A percentile compares a stretch with the other conserved stretches of the same genome.
phyloP scores from a whole-genome alignment of 1,140 invertebrate species.

The Mya arenaria region DNA sequence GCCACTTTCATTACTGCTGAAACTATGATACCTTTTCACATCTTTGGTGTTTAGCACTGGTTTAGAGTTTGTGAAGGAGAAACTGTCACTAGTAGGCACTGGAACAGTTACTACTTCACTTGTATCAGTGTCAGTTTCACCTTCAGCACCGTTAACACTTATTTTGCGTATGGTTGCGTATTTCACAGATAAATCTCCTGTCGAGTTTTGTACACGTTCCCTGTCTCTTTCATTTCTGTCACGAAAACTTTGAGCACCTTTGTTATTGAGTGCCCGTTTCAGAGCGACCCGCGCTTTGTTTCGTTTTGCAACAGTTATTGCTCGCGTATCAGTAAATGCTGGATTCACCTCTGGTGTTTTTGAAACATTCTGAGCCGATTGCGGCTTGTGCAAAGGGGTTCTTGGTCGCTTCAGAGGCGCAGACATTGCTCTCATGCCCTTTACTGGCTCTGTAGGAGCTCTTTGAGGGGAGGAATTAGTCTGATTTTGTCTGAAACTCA shows the following conservation, averaged over 20 bases:
- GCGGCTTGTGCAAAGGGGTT: conserved; percentile 44
- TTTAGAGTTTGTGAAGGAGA: conserved; percentile 18
- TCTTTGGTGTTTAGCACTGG: neutral
- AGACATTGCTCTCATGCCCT: conserved; percentile 40
- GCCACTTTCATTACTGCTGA: conserved; percentile 70
- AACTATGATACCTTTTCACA: conserved; percentile 63
- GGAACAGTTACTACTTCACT: conserved; percentile 23
- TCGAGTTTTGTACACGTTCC: neutral
- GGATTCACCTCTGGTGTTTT: conserved; percentile 39
- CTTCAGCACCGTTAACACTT: neutral
- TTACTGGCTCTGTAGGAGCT: neutral
- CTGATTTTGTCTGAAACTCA: conserved; percentile 51
- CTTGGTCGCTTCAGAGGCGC: conserved; percentile 40
- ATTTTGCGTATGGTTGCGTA: conserved; percentile 66
- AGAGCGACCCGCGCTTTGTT: conserved; percentile 65
- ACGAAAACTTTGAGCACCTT: conserved; percentile 31
- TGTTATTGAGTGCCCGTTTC: conserved; percentile 62
- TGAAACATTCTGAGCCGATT: conserved; percentile 2
- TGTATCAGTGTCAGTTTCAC: conserved; percentile 27
- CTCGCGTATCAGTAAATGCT: conserved; percentile 24
- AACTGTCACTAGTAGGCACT: conserved; percentile 32
- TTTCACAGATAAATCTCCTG: conserved; percentile 60
- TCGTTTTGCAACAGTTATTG: conserved; percentile 50
- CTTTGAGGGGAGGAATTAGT: conserved; percentile 7
- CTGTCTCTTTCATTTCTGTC: neutral